Percentiles rank a stretch among this genome's conserved stretches.
Conservation (phyloP, 1,140 invertebrate species). For the Cydia amplana region DNA sequence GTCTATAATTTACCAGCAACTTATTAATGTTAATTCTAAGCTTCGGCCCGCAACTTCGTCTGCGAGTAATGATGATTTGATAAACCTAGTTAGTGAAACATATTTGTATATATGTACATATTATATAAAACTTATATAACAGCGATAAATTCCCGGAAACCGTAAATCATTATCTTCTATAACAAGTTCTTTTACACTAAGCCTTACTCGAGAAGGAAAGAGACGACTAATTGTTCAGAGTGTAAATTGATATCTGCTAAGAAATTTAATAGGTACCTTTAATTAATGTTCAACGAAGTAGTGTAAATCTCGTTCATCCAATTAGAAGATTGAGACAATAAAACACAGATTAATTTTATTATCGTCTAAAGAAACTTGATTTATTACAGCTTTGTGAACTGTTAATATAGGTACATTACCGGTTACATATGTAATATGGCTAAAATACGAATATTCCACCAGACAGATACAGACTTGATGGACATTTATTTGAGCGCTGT, state of each 20-base stretch:
- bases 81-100: too few relatives aligned
- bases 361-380: not conserved
- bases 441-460: not conserved
- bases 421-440: not conserved
- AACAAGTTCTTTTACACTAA: not conserved
- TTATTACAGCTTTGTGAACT: not conserved
- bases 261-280: constrained; percentile 17
- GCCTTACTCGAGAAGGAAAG: not conserved
- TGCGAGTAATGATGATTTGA: too few relatives aligned
- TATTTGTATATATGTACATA: too few relatives aligned
- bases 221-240: not conserved
- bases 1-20: too few relatives aligned
- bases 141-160: too few relatives aligned
- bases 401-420: not conserved
- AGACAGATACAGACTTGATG: too few relatives aligned
- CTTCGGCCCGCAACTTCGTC: too few relatives aligned
- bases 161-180: too few relatives aligned
- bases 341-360: constrained; percentile 37
- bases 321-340: constrained; percentile 49
- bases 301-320: constrained; percentile 48
- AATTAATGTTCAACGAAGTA: constrained; percentile 26
- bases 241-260: not conserved
- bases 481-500: not conserved
- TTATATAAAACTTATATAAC: too few relatives aligned
- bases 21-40: too few relatives aligned